Evolutionary conservation across 1,140 invertebrate genomes (phyloP).

Genomic region (Heterodera schachtii): DNA sequence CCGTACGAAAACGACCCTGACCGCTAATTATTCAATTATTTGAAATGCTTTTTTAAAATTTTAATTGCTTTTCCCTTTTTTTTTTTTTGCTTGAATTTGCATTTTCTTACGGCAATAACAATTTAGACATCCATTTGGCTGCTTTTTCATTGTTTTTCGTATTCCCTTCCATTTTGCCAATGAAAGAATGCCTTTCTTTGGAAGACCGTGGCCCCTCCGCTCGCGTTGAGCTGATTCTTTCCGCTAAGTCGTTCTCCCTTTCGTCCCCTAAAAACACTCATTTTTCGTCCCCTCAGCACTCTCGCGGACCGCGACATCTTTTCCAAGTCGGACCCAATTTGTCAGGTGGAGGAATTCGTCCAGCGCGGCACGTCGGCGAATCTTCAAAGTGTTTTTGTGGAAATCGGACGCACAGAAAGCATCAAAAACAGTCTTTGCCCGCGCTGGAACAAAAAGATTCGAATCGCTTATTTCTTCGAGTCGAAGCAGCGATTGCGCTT

Average conservation of each 20-base stretch:
- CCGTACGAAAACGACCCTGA: too few relatives aligned
- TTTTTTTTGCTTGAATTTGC: background rate
- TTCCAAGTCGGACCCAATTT: conserved; percentile 60
- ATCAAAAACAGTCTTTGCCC: conserved; percentile 71
- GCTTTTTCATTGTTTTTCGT: background rate
- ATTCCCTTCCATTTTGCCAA: background rate
- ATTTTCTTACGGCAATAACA: background rate
- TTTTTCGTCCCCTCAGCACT: conserved; percentile 43
- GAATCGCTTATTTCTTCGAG: conserved; percentile 71
- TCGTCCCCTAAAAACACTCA: background rate
- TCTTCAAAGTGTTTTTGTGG: conserved; percentile 42
- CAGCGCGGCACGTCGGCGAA: background rate
- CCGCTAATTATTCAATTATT: too few relatives aligned
- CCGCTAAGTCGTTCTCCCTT: conserved; percentile 21
- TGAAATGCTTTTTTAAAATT: background rate
- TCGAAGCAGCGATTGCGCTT: conserved; percentile 68
- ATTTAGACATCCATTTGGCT: background rate
- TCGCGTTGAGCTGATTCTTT: conserved; percentile 29
- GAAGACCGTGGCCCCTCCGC: conserved; percentile 23
- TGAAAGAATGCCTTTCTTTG: background rate
- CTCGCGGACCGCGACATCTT: conserved; percentile 55
- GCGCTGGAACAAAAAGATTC: conserved; percentile 70
- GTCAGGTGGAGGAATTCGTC: conserved; percentile 46
- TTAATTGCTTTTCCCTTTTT: background rate
- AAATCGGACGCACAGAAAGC: conserved; percentile 70